phyloP scores from a whole-genome alignment of 2,888 invertebrate genomes.

The Electrophaes corylata region DNA sequence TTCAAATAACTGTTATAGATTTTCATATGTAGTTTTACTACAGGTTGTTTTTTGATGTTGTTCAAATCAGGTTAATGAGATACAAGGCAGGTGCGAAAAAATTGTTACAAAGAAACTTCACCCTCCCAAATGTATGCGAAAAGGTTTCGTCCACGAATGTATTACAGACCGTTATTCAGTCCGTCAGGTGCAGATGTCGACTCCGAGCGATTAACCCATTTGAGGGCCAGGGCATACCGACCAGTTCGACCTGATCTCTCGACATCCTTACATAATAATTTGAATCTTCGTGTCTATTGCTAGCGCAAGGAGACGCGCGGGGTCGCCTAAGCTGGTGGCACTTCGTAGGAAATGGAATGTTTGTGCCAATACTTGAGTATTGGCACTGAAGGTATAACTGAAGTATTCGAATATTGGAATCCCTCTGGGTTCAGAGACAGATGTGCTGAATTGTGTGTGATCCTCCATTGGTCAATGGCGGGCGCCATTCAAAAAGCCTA shows the following conservation, averaged over 20 bases:
- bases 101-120: slow-evolving; percentile 25
- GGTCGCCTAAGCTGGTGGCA: slow-evolving; percentile 48
- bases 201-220: slow-evolving; percentile 80
- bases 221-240: slow-evolving; percentile 56
- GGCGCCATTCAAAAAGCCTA: slow-evolving; percentile 8
- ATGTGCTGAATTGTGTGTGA: slow-evolving; percentile 34
- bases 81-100: slow-evolving; percentile 22
- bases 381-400: slow-evolving; percentile 65
- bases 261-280: slow-evolving; percentile 44
- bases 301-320: slow-evolving; percentile 36
- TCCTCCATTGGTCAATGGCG: slow-evolving; percentile 23
- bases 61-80: slow-evolving; percentile 23
- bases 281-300: slow-evolving; percentile 21
- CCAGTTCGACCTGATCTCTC: slow-evolving; percentile 51
- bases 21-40: too few species aligned
- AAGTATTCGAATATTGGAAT: slow-evolving; percentile 63
- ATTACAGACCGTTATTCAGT: slow-evolving; percentile 73
- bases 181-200: slow-evolving; percentile 80
- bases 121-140: slow-evolving; percentile 34
- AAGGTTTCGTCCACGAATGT: slow-evolving; percentile 57
- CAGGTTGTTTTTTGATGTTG: not conserved
- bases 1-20: too few species aligned
- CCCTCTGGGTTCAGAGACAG: slow-evolving; percentile 41
- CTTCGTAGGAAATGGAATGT: slow-evolving; percentile 64
- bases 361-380: slow-evolving; percentile 71